Evolutionary conservation across 2,797 vertebrate genomes (phyloP).

Genomic region (Hemitrygon akajei): DNA sequence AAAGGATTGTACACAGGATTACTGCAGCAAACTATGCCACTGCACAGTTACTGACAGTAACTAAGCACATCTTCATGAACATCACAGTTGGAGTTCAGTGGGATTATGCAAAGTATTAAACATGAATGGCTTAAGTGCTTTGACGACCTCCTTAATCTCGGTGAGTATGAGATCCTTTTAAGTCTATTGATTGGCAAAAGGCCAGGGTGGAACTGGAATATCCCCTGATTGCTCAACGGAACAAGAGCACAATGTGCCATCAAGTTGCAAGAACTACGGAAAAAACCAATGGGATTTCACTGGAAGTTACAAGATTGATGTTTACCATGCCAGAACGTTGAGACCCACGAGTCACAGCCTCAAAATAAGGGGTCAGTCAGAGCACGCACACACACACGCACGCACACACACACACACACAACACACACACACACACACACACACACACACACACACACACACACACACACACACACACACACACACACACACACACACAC

Average conservation of each 20-base stretch:
- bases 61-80: not conserved
- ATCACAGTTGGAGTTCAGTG: not conserved
- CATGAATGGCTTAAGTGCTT: not conserved
- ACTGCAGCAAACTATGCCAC: not conserved
- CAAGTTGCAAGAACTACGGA: too few relatives aligned
- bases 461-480: too few relatives aligned
- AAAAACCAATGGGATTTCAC: too few relatives aligned
- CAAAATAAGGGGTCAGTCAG: too few relatives aligned
- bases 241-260: not conserved
- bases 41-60: not conserved
- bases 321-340: too few relatives aligned
- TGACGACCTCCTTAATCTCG: not conserved
- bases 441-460: too few relatives aligned
- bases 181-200: not conserved
- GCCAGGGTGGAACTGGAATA: not conserved
- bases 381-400: too few relatives aligned
- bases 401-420: too few relatives aligned
- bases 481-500: too few relatives aligned
- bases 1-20: not conserved
- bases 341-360: too few relatives aligned
- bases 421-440: too few relatives aligned
- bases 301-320: too few relatives aligned
- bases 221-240: not conserved
- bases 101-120: not conserved
- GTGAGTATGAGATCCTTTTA: not conserved